Evolutionary conservation across 2,797 vertebrate species (phyloP).

Genomic region (Intellagama lesueurii): DNA sequence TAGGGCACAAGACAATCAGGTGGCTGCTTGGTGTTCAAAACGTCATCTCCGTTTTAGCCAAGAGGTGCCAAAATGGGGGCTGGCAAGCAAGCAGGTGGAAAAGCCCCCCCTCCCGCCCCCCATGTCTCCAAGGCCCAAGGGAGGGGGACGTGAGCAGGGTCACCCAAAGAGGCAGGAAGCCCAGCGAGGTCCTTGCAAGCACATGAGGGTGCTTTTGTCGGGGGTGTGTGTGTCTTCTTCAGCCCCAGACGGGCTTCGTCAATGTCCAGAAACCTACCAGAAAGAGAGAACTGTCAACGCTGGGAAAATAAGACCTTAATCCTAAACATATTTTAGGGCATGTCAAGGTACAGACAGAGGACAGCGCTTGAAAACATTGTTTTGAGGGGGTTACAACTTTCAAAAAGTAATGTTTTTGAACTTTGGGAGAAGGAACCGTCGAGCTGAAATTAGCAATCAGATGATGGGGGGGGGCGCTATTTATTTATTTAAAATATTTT

Average conservation of each 20-base stretch:
- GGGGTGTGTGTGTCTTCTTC: not conserved
- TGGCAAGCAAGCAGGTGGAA: too few species aligned
- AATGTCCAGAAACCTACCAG: not conserved
- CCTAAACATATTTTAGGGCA: too few species aligned
- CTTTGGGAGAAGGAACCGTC: too few species aligned
- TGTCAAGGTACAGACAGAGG: too few species aligned
- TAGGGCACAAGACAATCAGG: not conserved
- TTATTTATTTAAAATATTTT: not conserved
- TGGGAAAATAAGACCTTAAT: too few species aligned
- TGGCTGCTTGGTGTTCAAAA: not conserved
- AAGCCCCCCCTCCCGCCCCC: not conserved
- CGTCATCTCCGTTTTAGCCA: too few species aligned
- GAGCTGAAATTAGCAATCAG: too few species aligned
- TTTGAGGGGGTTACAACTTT: too few species aligned
- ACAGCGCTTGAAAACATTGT: too few species aligned
- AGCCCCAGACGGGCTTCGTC: not conserved
- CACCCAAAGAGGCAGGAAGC: not conserved
- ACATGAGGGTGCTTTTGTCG: slow-evolving; percentile 13
- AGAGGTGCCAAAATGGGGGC: not conserved
- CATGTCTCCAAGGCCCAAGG: not conserved
- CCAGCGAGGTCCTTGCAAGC: not conserved
- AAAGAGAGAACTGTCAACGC: not conserved
- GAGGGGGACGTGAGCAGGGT: too few species aligned
- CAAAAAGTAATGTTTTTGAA: too few species aligned
- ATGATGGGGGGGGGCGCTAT: not conserved